Evolutionary conservation across 2,113 vertebrate genomes (phyloP).

Genomic region (Psephotus haematonotus): DNA sequence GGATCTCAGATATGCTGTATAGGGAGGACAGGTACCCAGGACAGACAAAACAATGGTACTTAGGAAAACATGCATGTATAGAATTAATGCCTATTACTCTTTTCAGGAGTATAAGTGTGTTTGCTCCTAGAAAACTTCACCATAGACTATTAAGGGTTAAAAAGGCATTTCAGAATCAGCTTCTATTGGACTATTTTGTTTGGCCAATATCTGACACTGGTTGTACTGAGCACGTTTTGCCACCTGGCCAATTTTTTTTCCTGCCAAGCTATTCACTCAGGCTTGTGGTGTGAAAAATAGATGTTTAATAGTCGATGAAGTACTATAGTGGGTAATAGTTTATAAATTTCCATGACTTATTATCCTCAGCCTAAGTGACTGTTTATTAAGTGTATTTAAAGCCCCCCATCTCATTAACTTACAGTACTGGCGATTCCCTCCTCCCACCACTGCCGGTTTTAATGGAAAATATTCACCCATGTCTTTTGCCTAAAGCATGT

Average conservation of each 20-base stretch:
- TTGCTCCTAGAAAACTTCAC: not conserved
- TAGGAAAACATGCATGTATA: not conserved
- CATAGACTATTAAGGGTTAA: constrained; percentile 45
- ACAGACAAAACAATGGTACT: not conserved
- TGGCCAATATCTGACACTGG: constrained; percentile 68
- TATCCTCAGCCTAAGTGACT: constrained; percentile 67
- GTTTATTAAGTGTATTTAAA: constrained; percentile 75
- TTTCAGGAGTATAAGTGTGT: not conserved
- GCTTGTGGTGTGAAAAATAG: constrained; percentile 75
- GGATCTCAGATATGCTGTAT: not conserved
- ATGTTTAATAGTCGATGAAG: constrained; percentile 77
- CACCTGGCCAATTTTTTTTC: constrained; percentile 72
- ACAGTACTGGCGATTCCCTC: constrained; percentile 60
- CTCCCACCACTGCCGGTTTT: constrained; percentile 60
- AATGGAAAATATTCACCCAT: constrained; percentile 66
- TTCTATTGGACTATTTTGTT: constrained; percentile 67
- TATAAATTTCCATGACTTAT: constrained; percentile 79
- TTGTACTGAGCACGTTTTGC: constrained; percentile 67
- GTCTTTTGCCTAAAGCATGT: constrained; percentile 45
- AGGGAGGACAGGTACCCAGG: not conserved
- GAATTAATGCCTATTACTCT: not conserved
- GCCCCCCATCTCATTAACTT: constrained; percentile 68
- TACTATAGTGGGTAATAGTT: constrained; percentile 71
- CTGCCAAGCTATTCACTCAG: constrained; percentile 74
- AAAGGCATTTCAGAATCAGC: constrained; percentile 41